Evolutionary conservation across 2,113 vertebrate species (phyloP), one percentile per base, ranked within the genome.

Genomic region (Plecturocebus donacophilus): DNA sequence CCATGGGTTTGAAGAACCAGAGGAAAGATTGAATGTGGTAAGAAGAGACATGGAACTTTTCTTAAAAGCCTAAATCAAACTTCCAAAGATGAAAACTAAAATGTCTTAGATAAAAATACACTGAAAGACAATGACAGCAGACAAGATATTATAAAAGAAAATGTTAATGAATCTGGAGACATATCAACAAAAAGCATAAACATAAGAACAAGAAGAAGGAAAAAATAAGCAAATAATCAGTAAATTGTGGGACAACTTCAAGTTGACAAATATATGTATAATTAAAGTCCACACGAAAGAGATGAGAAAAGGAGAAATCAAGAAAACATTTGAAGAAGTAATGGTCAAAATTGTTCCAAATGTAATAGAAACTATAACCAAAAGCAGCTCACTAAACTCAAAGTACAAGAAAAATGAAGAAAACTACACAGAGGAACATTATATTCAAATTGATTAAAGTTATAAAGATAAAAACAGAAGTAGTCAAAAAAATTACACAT

Each of bases 291-390:
- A 71, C 9, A 23, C 85, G 47, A 71, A 91, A 45, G 80, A 90
- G 17, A 16, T 12, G 20, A 77, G 42, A 58, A 42, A 76, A 54
- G 58, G 11, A 1, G 20, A 45, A 77, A 93, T 49, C 49, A 32
- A 79, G n/a, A 90, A 64, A 86, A 80, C 8, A 40, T 49, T 5
- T 85, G 27, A 85, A 71, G 45, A 85, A 45, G 19, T 17, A 77
- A 64, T 49, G 19, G 16, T 90, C 42, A 93, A 42, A 89, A 56
- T 52, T n/a, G n/a, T n/a, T n/a, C n/a, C n/a, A n/a, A n/a, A n/a
- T n/a, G n/a, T 79, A 90, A 96, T 85, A n/a, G 80, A 85, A 52
- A 80, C 47, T 58, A 96, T 14, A 38, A 92, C 61, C 42, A 79
- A 84, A 58, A 95, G 82, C 40, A n/a, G 70, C 20, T 79, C 64